Conservation (phyloP, 2,888 invertebrate genomes). For the Dinocampus coccinellae region DNA sequence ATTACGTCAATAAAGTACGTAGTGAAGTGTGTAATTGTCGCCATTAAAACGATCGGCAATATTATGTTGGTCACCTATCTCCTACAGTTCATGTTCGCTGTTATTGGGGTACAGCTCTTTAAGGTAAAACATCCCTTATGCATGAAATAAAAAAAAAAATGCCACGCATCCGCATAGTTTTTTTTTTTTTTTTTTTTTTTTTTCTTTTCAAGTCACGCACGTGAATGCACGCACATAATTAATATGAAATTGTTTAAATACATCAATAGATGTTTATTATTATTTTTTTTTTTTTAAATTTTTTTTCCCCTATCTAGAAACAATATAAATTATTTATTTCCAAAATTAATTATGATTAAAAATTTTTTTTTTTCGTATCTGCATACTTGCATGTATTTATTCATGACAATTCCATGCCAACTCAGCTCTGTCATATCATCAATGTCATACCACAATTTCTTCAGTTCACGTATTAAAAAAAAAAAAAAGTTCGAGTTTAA, state of each 20-base stretch:
- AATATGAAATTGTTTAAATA: conserved; percentile 6
- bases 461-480: conserved; percentile 12
- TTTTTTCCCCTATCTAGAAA: background rate
- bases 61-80: conserved; percentile 99
- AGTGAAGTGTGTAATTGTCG: conserved; percentile 99
- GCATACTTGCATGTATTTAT: conserved; percentile 36
- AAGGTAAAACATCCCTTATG: conserved; percentile 79
- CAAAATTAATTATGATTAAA: background rate
- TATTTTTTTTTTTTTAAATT: conserved; percentile 5
- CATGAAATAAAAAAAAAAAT: conserved; percentile 50
- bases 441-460: conserved; percentile 25
- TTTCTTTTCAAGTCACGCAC: background rate
- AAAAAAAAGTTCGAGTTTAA: background rate
- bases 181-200: conserved; percentile 29
- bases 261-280: background rate
- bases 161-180: conserved; percentile 22
- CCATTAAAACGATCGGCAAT: conserved; percentile 99
- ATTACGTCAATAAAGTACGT: conserved; percentile 83
- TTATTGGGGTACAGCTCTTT: conserved; percentile 99
- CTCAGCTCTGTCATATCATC: conserved; percentile 10
- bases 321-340: background rate
- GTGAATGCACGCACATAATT: background rate
- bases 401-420: conserved; percentile 9
- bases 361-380: conserved; percentile 29
- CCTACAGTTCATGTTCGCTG: conserved; percentile 99